Base-by-base conservation (phyloP, 2,113 vertebrate genomes). In the Podarcis cretensis region DNA sequence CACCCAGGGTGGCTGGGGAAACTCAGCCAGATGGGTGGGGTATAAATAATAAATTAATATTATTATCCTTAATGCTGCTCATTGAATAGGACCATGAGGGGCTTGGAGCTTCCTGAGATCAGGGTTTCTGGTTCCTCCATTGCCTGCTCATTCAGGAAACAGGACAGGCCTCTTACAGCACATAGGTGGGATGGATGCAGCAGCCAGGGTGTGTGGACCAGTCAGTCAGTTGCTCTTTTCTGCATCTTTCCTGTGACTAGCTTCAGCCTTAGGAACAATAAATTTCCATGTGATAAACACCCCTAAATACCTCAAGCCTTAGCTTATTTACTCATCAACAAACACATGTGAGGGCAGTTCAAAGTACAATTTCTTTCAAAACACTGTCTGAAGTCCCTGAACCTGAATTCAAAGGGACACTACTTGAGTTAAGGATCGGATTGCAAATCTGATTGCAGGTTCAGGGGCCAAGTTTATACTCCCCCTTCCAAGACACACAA, bases 331-430 rank as follows among this genome's bases (percentile, higher is more conserved):
- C 81, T 66, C 86, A 90, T n/a, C 76, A 32, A 5, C 63, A 83
- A 92, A 65, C 32, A 54, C 43, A 83, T 76, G 37, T 6, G 43
- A 81, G 84, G n/a, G 66, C 4, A 25, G 91, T 78, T 83, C 83
- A 85, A 21, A 84, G n/a, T 63, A 84, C 1, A 81, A 35, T 78
- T 83, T 87, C 48, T 82, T 82, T 68, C 81, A 68, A 87, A 93
- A 85, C 5, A 30, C 27, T 59, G 30, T 14, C 13, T 73, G 3
- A 0, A 30, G 63, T 35, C 25, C 32, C 37, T 57, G 8, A 75
- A 81, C 35, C n/a, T 35, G 7, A 75, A 81, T 20, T 37, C 43
- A 69, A 21, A 54, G 66, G 27, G 78, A 48, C 0, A 23, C 59
- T 0, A 1, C 32, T 87, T 85, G n/a, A 69, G 63, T 89, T 78